Evolutionary conservation across 2,113 vertebrate species (phyloP).

Genomic region (Thalassoma bifasciatum): DNA sequence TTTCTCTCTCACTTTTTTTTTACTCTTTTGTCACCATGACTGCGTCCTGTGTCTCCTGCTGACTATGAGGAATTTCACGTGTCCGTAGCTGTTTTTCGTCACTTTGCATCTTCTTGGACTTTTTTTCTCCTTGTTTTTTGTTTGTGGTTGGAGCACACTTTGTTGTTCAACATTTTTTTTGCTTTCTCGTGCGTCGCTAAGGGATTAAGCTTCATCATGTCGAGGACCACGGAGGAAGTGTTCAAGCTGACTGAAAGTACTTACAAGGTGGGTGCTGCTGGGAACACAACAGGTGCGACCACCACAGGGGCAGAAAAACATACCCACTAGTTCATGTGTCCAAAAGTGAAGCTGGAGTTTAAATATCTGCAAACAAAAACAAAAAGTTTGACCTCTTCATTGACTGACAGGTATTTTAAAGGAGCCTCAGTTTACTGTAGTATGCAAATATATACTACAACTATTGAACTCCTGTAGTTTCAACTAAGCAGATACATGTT

Average conservation of each 20-base stretch:
- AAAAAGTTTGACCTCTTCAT: not conserved
- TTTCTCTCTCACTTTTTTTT: too few species aligned
- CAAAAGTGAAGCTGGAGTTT: not conserved
- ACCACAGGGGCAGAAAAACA: not conserved
- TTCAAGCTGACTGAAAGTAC: constrained; percentile 93
- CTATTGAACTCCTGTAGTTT: not conserved
- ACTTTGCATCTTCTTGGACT: constrained; percentile 25
- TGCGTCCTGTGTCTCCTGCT: constrained; percentile 40
- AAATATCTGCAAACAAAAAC: not conserved
- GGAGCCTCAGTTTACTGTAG: accelerated
- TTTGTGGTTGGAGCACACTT: not conserved
- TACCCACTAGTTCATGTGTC: not conserved
- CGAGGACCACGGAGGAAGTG: constrained; percentile 91
- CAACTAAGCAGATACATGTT: too few species aligned
- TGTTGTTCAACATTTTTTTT: not conserved
- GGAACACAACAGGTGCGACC: constrained; percentile 67
- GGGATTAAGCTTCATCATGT: constrained; percentile 82
- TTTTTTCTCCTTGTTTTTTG: not conserved
- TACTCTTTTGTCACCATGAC: not conserved
- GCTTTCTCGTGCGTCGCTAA: not conserved
- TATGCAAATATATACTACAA: not conserved
- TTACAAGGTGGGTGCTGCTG: constrained; percentile 87
- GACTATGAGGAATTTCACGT: constrained; percentile 66
- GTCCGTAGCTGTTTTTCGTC: constrained; percentile 54
- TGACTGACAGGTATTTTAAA: constrained; percentile 20